Percentiles rank a stretch among this genome's conserved stretches.
phyloP scores from a whole-genome alignment of 2,113 vertebrate genomes.

The Callorhinus ursinus region DNA sequence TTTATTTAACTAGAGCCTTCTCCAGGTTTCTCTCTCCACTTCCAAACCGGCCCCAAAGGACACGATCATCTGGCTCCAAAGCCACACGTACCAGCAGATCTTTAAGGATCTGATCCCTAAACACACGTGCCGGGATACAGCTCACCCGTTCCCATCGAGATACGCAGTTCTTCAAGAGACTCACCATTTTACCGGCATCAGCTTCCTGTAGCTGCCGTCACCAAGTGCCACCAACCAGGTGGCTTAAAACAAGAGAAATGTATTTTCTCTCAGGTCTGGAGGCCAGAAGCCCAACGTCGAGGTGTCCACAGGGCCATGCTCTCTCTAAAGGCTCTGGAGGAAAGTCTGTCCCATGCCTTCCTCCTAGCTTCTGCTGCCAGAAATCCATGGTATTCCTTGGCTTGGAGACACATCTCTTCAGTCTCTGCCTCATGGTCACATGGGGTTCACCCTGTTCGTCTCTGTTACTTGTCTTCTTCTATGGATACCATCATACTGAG shows the following conservation, averaged over 20 bases:
- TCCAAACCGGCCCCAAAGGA: neutral
- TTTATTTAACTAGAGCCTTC: neutral
- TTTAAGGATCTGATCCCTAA: neutral
- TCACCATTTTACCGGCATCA: fast-evolving
- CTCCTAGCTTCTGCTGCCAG: neutral
- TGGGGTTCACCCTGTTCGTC: too few species aligned
- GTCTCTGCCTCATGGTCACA: neutral
- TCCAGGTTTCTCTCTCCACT: neutral
- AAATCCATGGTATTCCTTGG: neutral
- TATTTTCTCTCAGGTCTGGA: neutral
- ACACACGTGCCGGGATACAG: fast-evolving
- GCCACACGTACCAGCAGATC: neutral
- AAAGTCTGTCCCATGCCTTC: neutral
- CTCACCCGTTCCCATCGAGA: neutral
- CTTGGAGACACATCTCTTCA: neutral
- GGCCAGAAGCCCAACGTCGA: neutral
- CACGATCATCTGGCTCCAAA: neutral
- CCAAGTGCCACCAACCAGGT: neutral
- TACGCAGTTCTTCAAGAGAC: neutral
- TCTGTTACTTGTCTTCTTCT: neutral
- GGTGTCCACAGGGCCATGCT: fast-evolving
- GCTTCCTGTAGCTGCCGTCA: neutral
- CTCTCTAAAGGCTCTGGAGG: neutral
- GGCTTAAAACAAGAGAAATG: neutral
- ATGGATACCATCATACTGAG: neutral